Evolutionary conservation across 2,888 invertebrate genomes (phyloP), one percentile per base, ranked within the genome.

Genomic region (Prenolepis imparis): DNA sequence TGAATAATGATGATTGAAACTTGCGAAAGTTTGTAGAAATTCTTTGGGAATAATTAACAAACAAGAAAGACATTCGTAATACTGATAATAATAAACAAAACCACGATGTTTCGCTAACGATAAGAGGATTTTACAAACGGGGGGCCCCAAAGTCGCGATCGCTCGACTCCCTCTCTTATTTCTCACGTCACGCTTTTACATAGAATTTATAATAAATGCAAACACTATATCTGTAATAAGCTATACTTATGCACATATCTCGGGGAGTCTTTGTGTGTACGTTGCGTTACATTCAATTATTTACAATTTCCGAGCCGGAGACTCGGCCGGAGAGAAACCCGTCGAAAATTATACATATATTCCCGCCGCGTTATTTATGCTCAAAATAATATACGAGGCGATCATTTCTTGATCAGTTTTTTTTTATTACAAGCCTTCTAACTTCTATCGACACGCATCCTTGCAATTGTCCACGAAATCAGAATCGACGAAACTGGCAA

Each of bases 171-270:
- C 59, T 83, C 64, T 66, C 36, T 59, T 28, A 28, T 28, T 52
- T 52, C 52, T 52, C 52, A n/a, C 82, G 70, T 81, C 85, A 39
- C 74, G 78, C 86, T 80, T 90, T 89, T 91, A 92, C 90, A 91
- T 92, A 92, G 88, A 92, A 92, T 92, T 92, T 91, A 90, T 93
- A 90, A 92, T 92, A 93, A 92, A 93, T 92, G 92, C 92, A 90
- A 92, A 91, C 91, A 91, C 92, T 90, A 90, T 91, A 89, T 90
- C 86, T 87, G 84, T 88, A 87, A 89, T 88, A 88, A 82, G 86
- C 86, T 90, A 87, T 83, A 84, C 68, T 72, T 87, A 86, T 61
- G 81, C 57, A 82, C 67, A 73, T 72, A 48, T 59, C 57, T 83
- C 81, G 66, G 72, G 24, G 74, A 12, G 48, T 63, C 61, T 84